Percentiles rank a stretch among this genome's conserved stretches.
Evolutionary conservation across 2,888 invertebrate species (phyloP).

Genomic region (Sinelater perroti): DNA sequence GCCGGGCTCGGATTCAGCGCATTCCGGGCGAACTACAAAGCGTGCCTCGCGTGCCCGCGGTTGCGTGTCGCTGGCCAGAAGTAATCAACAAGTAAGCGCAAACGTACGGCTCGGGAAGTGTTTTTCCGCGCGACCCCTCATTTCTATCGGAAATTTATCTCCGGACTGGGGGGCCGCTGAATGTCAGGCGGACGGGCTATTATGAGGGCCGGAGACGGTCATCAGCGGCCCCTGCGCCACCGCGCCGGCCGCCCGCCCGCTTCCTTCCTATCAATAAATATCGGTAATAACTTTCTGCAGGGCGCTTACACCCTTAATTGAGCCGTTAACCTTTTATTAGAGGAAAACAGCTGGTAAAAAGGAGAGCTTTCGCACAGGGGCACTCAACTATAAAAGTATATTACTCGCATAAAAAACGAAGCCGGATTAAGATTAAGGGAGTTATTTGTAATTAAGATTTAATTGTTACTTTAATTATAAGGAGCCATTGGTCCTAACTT

Average conservation of each 20-base stretch:
- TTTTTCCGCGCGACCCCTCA: slow-evolving; percentile 28
- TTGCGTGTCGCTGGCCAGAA: slow-evolving; percentile 12
- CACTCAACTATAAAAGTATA: too few relatives aligned
- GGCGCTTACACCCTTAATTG: slow-evolving; percentile 25
- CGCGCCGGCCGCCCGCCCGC: slow-evolving; percentile 21
- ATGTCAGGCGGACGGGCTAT: slow-evolving; percentile 25
- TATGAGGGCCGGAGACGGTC: slow-evolving; percentile 11
- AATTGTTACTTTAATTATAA: too few relatives aligned
- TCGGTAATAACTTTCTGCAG: slow-evolving; percentile 18
- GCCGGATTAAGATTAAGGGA: too few relatives aligned
- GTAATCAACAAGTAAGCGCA: slow-evolving; percentile 38
- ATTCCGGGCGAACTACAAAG: neutral
- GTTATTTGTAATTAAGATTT: too few relatives aligned
- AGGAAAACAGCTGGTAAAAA: slow-evolving; percentile 4
- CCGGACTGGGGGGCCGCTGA: slow-evolving; percentile 28
- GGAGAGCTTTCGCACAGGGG: neutral
- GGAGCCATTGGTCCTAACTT: too few relatives aligned
- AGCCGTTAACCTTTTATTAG: slow-evolving; percentile 15
- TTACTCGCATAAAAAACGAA: too few relatives aligned
- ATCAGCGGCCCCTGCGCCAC: neutral
- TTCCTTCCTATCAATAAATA: slow-evolving; percentile 30
- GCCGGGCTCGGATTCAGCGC: too few relatives aligned
- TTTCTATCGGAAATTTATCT: slow-evolving; percentile 38
- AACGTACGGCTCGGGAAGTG: slow-evolving; percentile 26
- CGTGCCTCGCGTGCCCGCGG: slow-evolving; percentile 7